These are phyloP conservation scores for Hoplias malabaricus DNA, from an alignment of 2,113 vertebrate species.

Conservation along the genomic window DNA sequence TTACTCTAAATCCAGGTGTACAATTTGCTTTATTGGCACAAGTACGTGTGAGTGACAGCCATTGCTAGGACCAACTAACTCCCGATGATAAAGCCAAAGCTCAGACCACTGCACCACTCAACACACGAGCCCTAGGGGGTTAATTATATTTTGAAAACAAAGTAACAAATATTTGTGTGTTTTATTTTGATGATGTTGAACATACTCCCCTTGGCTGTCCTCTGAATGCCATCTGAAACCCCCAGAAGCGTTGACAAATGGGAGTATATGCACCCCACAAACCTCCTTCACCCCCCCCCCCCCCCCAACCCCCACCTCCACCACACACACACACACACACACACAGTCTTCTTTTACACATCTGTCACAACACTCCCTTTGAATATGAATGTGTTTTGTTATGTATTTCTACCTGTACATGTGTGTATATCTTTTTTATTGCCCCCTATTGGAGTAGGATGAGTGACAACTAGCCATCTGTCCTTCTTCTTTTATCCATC, in stretches of 20 bases:
- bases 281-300: slow-evolving; percentile 46
- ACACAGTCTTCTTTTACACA: slow-evolving; percentile 55
- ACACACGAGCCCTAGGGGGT: too few species aligned
- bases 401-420: slow-evolving; percentile 71
- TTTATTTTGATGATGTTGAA: slow-evolving; percentile 68
- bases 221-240: slow-evolving; percentile 85
- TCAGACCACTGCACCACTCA: too few species aligned
- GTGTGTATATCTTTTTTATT: slow-evolving; percentile 72
- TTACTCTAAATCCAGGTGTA: too few species aligned
- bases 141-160: too few species aligned
- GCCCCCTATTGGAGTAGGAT: slow-evolving; percentile 78
- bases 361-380: slow-evolving; percentile 58
- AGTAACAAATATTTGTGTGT: too few species aligned
- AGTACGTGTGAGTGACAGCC: too few species aligned
- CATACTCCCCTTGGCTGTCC: slow-evolving; percentile 80
- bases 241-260: slow-evolving; percentile 78
- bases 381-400: slow-evolving; percentile 63
- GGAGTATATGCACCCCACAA: slow-evolving; percentile 67
- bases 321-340: slow-evolving; percentile 47
- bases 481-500: slow-evolving; percentile 71
- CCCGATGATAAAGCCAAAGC: too few species aligned
- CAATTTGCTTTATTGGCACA: too few species aligned
- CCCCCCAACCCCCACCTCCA: slow-evolving; percentile 45
- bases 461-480: slow-evolving; percentile 85
- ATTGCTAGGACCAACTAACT: too few species aligned